Conservation (phyloP, 2,113 vertebrate genomes). For the Strix aluco region DNA sequence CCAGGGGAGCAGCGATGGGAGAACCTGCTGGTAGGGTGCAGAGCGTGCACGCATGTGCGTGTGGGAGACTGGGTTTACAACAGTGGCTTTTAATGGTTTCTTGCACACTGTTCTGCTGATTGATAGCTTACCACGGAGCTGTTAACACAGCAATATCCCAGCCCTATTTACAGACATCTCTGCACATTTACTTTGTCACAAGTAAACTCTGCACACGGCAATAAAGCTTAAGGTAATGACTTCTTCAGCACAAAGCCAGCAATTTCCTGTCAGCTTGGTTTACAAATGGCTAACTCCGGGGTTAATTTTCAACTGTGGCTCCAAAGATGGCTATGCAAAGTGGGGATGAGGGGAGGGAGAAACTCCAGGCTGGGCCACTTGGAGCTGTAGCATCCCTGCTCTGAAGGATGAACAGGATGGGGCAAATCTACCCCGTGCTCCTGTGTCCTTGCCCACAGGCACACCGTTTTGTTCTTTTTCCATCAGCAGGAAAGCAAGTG, state of each 20-base stretch:
- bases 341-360: background rate
- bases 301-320: constrained; percentile 67
- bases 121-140: constrained; percentile 48
- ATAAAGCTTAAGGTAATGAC: constrained; percentile 75
- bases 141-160: constrained; percentile 54
- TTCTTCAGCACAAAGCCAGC: constrained; percentile 69
- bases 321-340: constrained; percentile 3
- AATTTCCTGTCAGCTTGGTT: constrained; percentile 66
- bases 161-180: constrained; percentile 62
- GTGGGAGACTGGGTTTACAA: background rate
- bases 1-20: background rate
- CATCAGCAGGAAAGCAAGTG: background rate
- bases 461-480: background rate
- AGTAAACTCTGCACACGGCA: constrained; percentile 62
- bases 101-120: constrained; percentile 17
- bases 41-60: fast-evolving
- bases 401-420: background rate
- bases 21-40: background rate
- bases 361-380: background rate
- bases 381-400: background rate
- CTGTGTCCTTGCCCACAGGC: background rate
- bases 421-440: background rate
- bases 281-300: constrained; percentile 62
- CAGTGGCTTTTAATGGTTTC: background rate
- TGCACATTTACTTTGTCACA: constrained; percentile 71